Conservation (phyloP, 2,888 invertebrate genomes). For the Spatulosminthurus flaviceps region DNA sequence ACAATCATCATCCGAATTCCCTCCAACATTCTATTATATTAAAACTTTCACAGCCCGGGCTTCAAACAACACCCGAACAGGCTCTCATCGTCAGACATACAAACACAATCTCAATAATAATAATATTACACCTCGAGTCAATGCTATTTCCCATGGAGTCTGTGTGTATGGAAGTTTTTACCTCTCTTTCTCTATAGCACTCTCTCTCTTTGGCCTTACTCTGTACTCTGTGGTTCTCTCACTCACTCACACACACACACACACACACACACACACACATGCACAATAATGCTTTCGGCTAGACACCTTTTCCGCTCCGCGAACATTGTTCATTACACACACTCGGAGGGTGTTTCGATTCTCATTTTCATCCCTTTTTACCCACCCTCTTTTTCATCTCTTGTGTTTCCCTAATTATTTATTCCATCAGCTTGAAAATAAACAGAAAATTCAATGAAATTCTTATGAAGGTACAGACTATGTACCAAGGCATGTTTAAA, state of each 20-base stretch:
- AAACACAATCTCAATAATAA: conserved; percentile 30
- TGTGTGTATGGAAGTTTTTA: too few species aligned
- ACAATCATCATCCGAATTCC: conserved; percentile 27
- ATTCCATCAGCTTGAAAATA: conserved; percentile 21
- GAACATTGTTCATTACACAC: conserved; percentile 30
- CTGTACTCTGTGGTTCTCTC: conserved; percentile 3
- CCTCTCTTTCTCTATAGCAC: conserved; percentile 15
- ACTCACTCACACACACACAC: conserved; percentile 8
- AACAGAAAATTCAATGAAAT: conserved; percentile 10
- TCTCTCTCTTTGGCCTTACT: neutral
- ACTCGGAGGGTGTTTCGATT: conserved; percentile 24
- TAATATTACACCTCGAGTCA: conserved; percentile 30
- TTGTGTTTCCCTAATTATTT: conserved; percentile 27
- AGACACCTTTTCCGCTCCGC: conserved; percentile 24
- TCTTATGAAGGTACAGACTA: too few species aligned
- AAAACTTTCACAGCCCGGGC: conserved; percentile 28
- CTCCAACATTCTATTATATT: conserved; percentile 25
- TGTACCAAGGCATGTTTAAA: too few species aligned
- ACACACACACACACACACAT: too few species aligned
- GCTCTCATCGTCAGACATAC: conserved; percentile 25
- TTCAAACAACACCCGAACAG: conserved; percentile 27
- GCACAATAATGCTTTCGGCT: conserved; percentile 19
- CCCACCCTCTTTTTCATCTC: conserved; percentile 24
- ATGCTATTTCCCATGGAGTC: conserved; percentile 24
- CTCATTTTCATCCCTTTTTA: conserved; percentile 30